Evolutionary conservation across 2,888 invertebrate genomes (phyloP), one percentile per base, ranked within the genome.

Genomic region (Malacosoma neustria): DNA sequence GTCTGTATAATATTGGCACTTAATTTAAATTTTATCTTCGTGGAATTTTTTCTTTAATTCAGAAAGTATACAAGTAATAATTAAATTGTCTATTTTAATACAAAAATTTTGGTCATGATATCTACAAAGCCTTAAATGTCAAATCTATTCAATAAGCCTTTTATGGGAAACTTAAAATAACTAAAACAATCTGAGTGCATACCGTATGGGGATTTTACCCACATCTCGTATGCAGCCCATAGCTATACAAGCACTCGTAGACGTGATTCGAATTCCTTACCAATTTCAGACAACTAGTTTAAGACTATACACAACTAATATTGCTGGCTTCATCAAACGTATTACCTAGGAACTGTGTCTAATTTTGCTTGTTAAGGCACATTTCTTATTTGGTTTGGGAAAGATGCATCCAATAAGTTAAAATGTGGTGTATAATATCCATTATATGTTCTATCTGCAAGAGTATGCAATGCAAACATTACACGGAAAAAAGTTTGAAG

Each of bases 241-340:
- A 63, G 48, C 59, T 52, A 41, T 71, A 80, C 80, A 79, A 66
- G 72, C 63, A 47, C 59, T 56, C 52, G 51, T 52, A 63, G 49
- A 63, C 80, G 75, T 77, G 80, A 50, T 46, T 59, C 36, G 80
- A 64, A 80, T 80, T 60, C 68, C 59, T 48, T 45, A 51, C 56
- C 54, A 51, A 57, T 60, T 67, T 57, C 57, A 62, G 48, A 51
- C 61, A 66, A 67, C 47, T 49, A 48, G 54, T 54, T 57, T 45
- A 40, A 52, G 53, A 55, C 52, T 51, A 49, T 45, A 54, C 48
- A 35, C 40, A 56, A 54, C 54, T 50, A 47, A 51, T 50, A 47
- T 42, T 43, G 34, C 54, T 33, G 35, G 31, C 33, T 30, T 30
- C 36, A 38, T 48, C 41, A 37, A 46, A 51, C 61, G 58, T 72